These are phyloP conservation scores for Phylloscopus trochilus DNA, from an alignment of 2,113 vertebrate species.

Conservation along the genomic window DNA sequence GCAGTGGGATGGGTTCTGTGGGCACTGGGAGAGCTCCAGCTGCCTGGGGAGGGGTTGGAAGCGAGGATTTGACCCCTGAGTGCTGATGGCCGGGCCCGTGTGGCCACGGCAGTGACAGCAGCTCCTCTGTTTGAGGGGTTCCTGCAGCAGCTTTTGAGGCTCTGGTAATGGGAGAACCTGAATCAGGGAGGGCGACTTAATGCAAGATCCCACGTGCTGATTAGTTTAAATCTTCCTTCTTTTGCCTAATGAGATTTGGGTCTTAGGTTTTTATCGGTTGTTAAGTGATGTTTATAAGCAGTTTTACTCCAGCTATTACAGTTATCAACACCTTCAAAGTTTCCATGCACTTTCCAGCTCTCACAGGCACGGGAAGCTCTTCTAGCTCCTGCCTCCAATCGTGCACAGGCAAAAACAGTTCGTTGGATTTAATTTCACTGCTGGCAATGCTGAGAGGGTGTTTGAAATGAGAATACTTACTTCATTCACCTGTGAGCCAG, in stretches of 20 bases:
- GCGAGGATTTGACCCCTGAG: accelerated
- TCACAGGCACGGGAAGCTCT: not conserved
- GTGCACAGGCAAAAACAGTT: not conserved
- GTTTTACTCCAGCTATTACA: constrained; percentile 1
- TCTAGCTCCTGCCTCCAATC: not conserved
- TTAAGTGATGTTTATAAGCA: constrained; percentile 63
- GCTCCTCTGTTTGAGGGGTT: not conserved
- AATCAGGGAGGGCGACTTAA: constrained; percentile 53
- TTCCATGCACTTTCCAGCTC: not conserved
- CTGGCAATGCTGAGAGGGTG: not conserved
- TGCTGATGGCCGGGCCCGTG: not conserved
- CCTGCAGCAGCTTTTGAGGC: constrained; percentile 21
- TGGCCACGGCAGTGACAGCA: not conserved
- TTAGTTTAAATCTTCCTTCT: constrained; percentile 56
- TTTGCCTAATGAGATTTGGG: constrained; percentile 58
- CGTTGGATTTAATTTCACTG: constrained; percentile 7
- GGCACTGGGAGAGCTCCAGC: accelerated
- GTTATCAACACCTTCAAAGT: constrained; percentile 30
- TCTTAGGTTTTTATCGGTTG: not conserved
- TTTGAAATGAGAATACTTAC: not conserved
- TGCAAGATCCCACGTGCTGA: constrained; percentile 56
- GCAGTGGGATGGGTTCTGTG: accelerated
- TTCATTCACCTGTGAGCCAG: not conserved
- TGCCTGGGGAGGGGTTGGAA: not conserved
- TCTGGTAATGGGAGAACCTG: constrained; percentile 34